Evolutionary conservation across 2,797 vertebrate genomes (phyloP).

Genomic region (Diplodus puntazzo): DNA sequence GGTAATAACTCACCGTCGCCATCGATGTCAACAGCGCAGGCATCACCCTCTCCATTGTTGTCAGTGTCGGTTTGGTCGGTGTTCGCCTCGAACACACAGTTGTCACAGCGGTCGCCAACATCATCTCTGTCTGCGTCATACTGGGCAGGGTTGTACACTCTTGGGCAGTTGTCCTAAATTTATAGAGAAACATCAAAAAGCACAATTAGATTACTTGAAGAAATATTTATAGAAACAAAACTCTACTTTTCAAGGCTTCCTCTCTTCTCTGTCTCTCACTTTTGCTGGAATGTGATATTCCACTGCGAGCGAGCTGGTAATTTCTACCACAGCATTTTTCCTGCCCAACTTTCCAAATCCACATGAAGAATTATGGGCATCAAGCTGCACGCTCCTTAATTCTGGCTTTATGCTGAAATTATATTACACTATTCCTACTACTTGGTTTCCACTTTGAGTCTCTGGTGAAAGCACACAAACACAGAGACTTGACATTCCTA

Average conservation of each 20-base stretch:
- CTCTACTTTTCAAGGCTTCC: conserved; percentile 42
- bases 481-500: conserved; percentile 62
- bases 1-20: conserved; percentile 92
- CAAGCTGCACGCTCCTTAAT: conserved; percentile 58
- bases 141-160: conserved; percentile 96
- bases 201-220: conserved; percentile 36
- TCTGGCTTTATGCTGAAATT: conserved; percentile 60
- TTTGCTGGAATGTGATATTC: conserved; percentile 69
- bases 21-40: conserved; percentile 97
- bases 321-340: conserved; percentile 73
- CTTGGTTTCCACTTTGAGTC: conserved; percentile 66
- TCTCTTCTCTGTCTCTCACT: conserved; percentile 7
- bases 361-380: conserved; percentile 74
- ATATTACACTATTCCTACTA: conserved; percentile 63
- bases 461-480: conserved; percentile 58
- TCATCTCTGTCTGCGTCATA: conserved; percentile 97
- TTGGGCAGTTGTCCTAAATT: conserved; percentile 96
- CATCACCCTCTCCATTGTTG: conserved; percentile 96
- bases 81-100: conserved; percentile 97
- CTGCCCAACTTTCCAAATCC: conserved; percentile 72
- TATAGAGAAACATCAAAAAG: conserved; percentile 46
- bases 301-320: conserved; percentile 56
- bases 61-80: conserved; percentile 97
- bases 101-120: conserved; percentile 96
- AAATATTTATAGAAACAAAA: conserved; percentile 43